Evolutionary conservation across 2,888 invertebrate genomes (phyloP).

Genomic region (Blera fallax): DNA sequence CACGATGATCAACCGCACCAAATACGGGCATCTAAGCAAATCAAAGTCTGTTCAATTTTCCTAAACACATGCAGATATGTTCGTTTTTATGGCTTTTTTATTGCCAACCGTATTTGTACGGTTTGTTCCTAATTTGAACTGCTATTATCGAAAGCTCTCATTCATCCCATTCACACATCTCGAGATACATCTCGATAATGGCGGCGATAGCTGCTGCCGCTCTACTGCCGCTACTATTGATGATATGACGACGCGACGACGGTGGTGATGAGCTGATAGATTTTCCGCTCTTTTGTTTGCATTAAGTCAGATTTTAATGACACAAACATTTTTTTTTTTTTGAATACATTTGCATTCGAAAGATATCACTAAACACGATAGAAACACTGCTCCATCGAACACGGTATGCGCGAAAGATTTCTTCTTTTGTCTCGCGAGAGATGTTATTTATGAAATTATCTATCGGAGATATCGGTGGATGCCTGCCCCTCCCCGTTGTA

Average conservation of each 20-base stretch:
- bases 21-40: conserved; percentile 24
- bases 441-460: conserved; percentile 39
- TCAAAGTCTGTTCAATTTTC: not conserved
- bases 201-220: conserved; percentile 13
- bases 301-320: conserved; percentile 63
- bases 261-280: conserved; percentile 56
- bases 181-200: conserved; percentile 25
- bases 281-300: conserved; percentile 69
- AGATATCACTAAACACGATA: conserved; percentile 45
- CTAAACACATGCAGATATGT: conserved; percentile 22
- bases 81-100: conserved; percentile 3
- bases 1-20: not conserved
- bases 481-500: not conserved
- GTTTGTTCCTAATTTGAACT: conserved; percentile 38
- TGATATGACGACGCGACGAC: too few relatives aligned
- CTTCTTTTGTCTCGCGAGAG: conserved; percentile 3
- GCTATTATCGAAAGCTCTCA: not conserved
- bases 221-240: not conserved
- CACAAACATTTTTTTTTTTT: not conserved
- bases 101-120: conserved; percentile 28
- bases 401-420: not conserved
- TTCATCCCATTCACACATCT: conserved; percentile 37
- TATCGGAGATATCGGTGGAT: not conserved
- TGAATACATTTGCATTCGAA: conserved; percentile 67
- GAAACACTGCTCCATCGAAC: not conserved